Base-by-base conservation (phyloP, 2,797 vertebrate species). In the Hyperoplus immaculatus region DNA sequence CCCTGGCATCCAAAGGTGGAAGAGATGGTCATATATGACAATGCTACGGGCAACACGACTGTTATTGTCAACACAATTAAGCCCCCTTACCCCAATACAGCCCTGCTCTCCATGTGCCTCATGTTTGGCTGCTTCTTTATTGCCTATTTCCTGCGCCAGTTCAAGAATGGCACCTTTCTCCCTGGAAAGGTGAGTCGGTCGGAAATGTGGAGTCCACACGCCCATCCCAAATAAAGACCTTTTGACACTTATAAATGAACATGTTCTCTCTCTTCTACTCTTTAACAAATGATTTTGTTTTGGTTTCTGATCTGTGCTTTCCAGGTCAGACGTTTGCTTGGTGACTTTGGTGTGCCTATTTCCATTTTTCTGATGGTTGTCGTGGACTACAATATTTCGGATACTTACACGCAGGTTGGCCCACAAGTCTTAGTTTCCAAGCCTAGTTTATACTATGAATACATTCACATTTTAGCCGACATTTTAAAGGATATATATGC, bases 321-420 rank as follows among this genome's bases (percentile, higher is more conserved):
- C 54, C 76, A 99, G 98, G 75, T 96, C 63, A 96, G 98, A n/a
- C 97, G 98, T 29, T 77, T 99, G 89, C 94, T 99, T 1, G 98
- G 98, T n/a, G 98, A 99, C 86, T 99, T 99, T 0, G 98, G 98
- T 8, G 98, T 99, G 36, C 98, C 98, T 53, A 99, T 99, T 43
- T 96, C 98, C 66, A 98, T 99, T 90, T 96, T 99, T 81, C 78
- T 98, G 80, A 99, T 99, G 98, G 86, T 97, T 0, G 21, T 96
- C 6, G 80, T 93, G 0, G 97, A 99, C 89, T 94, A 92, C 85
- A 93, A 90, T 75, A 93, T 98, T 75, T 21, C 88, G 0, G 96
- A 97, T 65, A 96, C 96, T 63, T 98, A 97, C 89, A 99, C 97
- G 0, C 97, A 99, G 97, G 98, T 99, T 58, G 53, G 87, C 3